These are phyloP conservation scores for Micrasema minimum DNA, from an alignment of 1,140 invertebrate species.

Conservation along the genomic window DNA sequence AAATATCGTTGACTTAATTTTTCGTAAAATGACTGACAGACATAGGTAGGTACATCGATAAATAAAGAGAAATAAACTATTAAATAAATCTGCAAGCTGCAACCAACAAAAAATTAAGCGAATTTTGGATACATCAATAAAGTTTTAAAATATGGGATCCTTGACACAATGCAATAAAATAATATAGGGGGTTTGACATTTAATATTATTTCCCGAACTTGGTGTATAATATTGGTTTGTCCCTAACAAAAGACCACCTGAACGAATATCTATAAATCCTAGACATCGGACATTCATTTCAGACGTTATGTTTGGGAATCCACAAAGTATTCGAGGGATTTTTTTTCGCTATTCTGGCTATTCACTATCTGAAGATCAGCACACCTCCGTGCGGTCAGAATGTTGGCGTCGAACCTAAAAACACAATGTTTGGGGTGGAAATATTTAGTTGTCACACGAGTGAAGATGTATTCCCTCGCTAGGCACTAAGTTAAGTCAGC, in stretches of 20 bases:
- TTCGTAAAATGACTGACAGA: too few species aligned
- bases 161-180: slow-evolving; percentile 5
- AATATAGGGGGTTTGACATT: slow-evolving; percentile 4
- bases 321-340: slow-evolving; percentile 25
- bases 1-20: too few species aligned
- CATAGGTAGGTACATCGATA: too few species aligned
- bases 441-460: slow-evolving; percentile 47
- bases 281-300: slow-evolving; percentile 26
- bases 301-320: slow-evolving; percentile 20
- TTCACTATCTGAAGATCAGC: slow-evolving; percentile 20
- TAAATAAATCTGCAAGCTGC: background rate
- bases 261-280: slow-evolving; percentile 34
- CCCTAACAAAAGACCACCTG: slow-evolving; percentile 35
- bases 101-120: background rate
- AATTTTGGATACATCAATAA: slow-evolving; percentile 5
- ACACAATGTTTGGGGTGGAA: slow-evolving; percentile 39
- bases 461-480: slow-evolving; percentile 49
- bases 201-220: background rate
- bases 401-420: slow-evolving; percentile 38
- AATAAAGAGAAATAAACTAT: background rate
- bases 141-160: background rate
- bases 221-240: slow-evolving; percentile 1
- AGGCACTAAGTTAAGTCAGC: slow-evolving; percentile 48
- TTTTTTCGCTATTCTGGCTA: slow-evolving; percentile 25
- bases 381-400: slow-evolving; percentile 39